Conservation (phyloP, 92 coral and sea anemone genomes). For the Zoanthus solanderi region DNA sequence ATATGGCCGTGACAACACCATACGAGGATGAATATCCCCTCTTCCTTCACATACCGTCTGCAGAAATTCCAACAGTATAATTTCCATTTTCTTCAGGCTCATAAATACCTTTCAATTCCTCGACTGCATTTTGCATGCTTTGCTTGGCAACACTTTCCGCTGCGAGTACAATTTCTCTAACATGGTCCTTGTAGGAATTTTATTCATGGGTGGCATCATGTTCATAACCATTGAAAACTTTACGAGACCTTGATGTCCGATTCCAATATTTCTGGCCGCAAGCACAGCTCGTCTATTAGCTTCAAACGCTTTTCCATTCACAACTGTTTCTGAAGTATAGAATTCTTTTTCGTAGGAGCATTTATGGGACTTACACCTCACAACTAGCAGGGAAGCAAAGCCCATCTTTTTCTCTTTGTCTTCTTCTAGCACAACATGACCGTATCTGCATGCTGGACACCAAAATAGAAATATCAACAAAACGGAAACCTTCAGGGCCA, state of each 20-base stretch:
- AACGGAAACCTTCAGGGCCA: neutral
- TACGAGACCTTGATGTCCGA: neutral
- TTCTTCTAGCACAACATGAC: neutral
- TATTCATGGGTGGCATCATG: constrained; percentile 66
- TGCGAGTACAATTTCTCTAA: constrained; percentile 48
- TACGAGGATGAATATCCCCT: constrained; percentile 10
- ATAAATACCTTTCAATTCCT: constrained; percentile 49
- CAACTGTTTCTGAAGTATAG: constrained; percentile 46
- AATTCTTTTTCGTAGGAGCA: constrained; percentile 16
- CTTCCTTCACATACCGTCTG: constrained; percentile 7
- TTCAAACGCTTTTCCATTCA: constrained; percentile 45
- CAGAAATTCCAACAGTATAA: constrained; percentile 38
- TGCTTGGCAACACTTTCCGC: constrained; percentile 52
- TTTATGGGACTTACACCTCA: neutral
- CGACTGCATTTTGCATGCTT: constrained; percentile 55
- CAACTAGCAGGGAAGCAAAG: neutral
- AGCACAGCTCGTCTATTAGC: constrained; percentile 58
- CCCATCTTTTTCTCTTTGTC: neutral
- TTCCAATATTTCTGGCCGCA: constrained; percentile 61
- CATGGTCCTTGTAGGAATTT: constrained; percentile 59
- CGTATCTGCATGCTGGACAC: neutral
- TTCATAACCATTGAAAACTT: constrained; percentile 63
- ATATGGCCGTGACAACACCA: constrained; percentile 11
- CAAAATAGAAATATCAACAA: neutral
- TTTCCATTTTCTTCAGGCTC: constrained; percentile 50